A percentile compares a stretch with the other conserved stretches of the same genome.
Conservation (phyloP, 2,113 vertebrate species). For the Orthochromis indermauri region DNA sequence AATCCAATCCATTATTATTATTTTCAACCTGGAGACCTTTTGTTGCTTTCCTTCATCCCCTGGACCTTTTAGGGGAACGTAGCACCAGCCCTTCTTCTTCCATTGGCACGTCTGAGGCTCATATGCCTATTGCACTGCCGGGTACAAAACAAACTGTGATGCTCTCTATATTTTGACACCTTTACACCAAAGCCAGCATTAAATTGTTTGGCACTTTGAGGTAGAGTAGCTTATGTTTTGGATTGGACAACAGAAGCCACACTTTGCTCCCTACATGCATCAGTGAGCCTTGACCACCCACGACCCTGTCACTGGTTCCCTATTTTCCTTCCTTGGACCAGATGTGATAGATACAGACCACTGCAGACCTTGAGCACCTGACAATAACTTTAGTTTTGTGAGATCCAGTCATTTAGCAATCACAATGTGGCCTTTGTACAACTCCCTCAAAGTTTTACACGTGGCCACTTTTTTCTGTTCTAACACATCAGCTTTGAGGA, state of each 20-base stretch:
- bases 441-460: not conserved
- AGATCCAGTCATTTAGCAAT: not conserved
- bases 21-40: not conserved
- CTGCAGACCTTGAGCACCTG: not conserved
- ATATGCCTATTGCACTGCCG: not conserved
- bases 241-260: not conserved
- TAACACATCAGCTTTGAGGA: not conserved
- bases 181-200: rapidly evolving
- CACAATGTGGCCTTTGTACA: not conserved
- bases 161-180: not conserved
- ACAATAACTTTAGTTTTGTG: not conserved
- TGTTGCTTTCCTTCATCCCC: not conserved
- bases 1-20: too few relatives aligned
- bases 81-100: not conserved
- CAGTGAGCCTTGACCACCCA: not conserved
- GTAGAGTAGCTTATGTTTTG: rapidly evolving
- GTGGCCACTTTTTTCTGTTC: not conserved
- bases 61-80: not conserved
- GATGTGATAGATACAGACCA: not conserved
- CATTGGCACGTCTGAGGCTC: not conserved
- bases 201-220: not conserved
- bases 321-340: not conserved
- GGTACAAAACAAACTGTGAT: not conserved
- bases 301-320: not conserved
- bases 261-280: not conserved